These are phyloP conservation scores for Pollenia griseotomentosa DNA, from an alignment of 2,888 invertebrate genomes.

Conservation along the genomic window DNA sequence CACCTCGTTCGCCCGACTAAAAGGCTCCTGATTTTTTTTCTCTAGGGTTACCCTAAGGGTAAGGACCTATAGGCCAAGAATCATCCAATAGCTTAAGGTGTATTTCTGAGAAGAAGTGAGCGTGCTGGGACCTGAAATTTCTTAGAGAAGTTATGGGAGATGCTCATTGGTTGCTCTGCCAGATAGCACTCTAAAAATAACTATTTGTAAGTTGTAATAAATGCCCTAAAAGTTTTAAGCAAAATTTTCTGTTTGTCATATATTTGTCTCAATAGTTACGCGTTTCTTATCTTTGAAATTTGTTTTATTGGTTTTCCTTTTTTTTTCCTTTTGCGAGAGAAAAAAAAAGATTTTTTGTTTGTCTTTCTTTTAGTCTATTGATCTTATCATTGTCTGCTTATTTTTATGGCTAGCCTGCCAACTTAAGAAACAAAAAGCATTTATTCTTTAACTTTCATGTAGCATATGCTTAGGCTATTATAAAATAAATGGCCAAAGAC, in stretches of 20 bases:
- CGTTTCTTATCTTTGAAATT: conserved; percentile 24
- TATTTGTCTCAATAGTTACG: conserved; percentile 19
- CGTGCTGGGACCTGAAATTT: too few relatives aligned
- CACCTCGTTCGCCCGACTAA: too few relatives aligned
- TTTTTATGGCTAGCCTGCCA: conserved; percentile 6
- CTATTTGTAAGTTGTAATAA: too few relatives aligned
- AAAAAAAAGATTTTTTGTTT: background rate
- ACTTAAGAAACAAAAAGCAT: background rate
- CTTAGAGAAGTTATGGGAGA: too few relatives aligned
- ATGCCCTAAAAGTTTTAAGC: background rate
- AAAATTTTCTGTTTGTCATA: conserved; percentile 15
- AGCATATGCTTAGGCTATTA: conserved; percentile 50
- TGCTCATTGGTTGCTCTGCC: too few relatives aligned
- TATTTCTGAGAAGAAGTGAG: too few relatives aligned
- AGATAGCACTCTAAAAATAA: too few relatives aligned
- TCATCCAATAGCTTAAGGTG: too few relatives aligned
- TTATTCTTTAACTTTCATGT: background rate
- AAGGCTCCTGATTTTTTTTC: too few relatives aligned
- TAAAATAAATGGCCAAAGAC: conserved; percentile 32
- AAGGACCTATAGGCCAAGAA: too few relatives aligned
- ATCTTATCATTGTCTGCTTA: conserved; percentile 49
- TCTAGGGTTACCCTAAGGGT: too few relatives aligned
- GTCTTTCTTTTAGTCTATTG: conserved; percentile 29
- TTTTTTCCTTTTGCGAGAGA: too few relatives aligned
- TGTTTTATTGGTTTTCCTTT: background rate